Evolutionary conservation across 2,113 vertebrate genomes (phyloP), one percentile per base, ranked within the genome.

Genomic region (Rhea pennata): DNA sequence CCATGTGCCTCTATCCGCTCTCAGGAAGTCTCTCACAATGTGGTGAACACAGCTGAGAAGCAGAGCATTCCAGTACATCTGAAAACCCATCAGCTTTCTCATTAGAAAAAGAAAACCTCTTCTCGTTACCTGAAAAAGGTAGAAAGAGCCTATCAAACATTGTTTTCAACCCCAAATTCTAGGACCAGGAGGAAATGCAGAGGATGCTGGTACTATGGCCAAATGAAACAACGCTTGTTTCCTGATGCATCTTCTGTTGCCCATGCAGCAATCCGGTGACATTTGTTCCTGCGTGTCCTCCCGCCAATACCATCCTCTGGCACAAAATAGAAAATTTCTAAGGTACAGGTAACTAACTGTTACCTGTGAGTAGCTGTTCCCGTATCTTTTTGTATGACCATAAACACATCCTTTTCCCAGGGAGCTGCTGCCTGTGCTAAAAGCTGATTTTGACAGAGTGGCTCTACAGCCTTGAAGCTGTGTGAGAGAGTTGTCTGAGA

Each of bases 1-100:
- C 17, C 6, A 3, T 2, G 1, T 0, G 2, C 54, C 17, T 39
- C 16, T 29, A 50, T 26, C 29, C 19, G 56, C 7, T n/a, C 1
- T 2, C 40, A 14, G 8, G 9, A 21, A 77, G 40, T 62, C 3
- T 46, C 22, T 83, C 2, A 0, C 59, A 66, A 36, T 2, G 4
- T 6, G 40, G 20, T 24, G 27, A 65, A 44, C 1, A 2, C 44
- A 50, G 0, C 4, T 23, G 17, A 87, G 39, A 83, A 78, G 15
- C 10, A 92, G 21, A 70, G 40, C 1, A 15, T 40, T 83, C 50
- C 26, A 50, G 31, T 15, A 62, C 6, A 27, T 29, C 29, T 65
- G 14, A 70, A 83, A 92, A 8, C 58, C 54, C 5, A 7, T 64
- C 11, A 17, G 14, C 10, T 62, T 84, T 84, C 44, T 48, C 10